Percentiles rank a stretch among this genome's conserved stretches.
phyloP scores from a whole-genome alignment of 1,140 invertebrate genomes.

The Armadillidium nasatum region DNA sequence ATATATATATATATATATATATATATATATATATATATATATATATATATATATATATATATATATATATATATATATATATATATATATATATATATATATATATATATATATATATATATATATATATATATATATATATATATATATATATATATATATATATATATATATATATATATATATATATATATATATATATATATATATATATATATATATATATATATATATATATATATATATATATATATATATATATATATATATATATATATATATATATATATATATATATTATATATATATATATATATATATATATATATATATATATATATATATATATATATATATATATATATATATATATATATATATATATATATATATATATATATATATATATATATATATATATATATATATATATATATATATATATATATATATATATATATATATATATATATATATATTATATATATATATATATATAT shows the following conservation, averaged over 20 bases:
- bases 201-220: conserved; percentile 17
- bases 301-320: conserved; percentile 19
- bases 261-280: conserved; percentile 19
- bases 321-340: conserved; percentile 20
- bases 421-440: too few relatives aligned
- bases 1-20: background rate
- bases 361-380: conserved; percentile 18
- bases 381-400: background rate
- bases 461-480: too few relatives aligned
- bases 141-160: background rate
- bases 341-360: conserved; percentile 19
- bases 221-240: conserved; percentile 11
- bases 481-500: too few relatives aligned
- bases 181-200: conserved; percentile 2
- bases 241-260: conserved; percentile 15
- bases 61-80: background rate
- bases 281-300: conserved; percentile 18
- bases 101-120: background rate
- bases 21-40: background rate
- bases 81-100: background rate
- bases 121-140: background rate
- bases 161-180: background rate
- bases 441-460: too few relatives aligned
- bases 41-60: conserved; percentile 19
- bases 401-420: too few relatives aligned